Base-by-base conservation (phyloP, 1,140 invertebrate genomes). In the Conopomorpha cramerella region DNA sequence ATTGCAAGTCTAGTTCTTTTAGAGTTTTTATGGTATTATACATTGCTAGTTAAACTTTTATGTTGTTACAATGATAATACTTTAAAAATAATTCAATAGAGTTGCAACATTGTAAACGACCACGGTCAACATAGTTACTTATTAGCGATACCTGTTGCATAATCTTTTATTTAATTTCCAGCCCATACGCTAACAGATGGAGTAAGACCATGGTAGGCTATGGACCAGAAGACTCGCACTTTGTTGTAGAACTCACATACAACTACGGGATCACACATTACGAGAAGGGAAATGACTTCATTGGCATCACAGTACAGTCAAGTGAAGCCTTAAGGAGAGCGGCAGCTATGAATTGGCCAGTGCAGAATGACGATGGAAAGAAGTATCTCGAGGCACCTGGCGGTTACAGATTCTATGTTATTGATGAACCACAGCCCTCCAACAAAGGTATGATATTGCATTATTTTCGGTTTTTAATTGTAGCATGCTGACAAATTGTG, bases 151-250 rank as follows among this genome's bases (percentile, higher is more conserved):
- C n/a, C n/a, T n/a, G n/a, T n/a, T n/a, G n/a, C n/a, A n/a, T n/a
- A n/a, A n/a, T n/a, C n/a, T n/a, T n/a, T n/a, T n/a, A n/a, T n/a
- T n/a, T n/a, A n/a, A n/a, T n/a, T 80, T 71, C 32, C 56, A 94
- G 93, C 26, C 95, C 95, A 11, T 99, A 98, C 79, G 92, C 93
- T 61, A 96, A 95, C 48, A 88, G 92, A 47, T 99, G 97, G 97
- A 97, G 93, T 57, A 99, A 99, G 79, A 98, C 97, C 0, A 99
- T 99, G 96, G 85, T 99, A 30, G 97, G 96, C 8, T 99, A 97
- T 82, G 96, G 96, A 1, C 86, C 90, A 6, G 97, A 99, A 78
- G 91, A 96, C 54, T 82, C 84, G 33, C 91, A 98, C 74, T 99
- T 99, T 84, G 96, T 97, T 2, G 80, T 98, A 18, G 97, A 99